Evolutionary conservation across 2,888 invertebrate genomes (phyloP).

Genomic region (Trichogramma evanescens): DNA sequence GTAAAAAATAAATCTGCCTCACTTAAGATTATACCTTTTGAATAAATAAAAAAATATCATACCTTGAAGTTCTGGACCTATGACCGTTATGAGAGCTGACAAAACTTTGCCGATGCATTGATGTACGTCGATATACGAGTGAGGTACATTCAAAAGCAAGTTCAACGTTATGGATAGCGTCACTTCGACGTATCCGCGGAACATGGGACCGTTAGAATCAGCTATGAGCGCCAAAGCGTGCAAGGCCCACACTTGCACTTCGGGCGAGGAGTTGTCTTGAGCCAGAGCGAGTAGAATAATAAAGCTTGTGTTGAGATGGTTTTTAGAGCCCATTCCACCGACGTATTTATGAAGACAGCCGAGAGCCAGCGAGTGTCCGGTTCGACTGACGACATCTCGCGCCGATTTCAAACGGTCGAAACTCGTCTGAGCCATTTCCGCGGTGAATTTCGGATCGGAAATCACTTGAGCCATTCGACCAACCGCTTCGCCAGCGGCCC

Average conservation of each 20-base stretch:
- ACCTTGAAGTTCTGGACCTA: constrained; percentile 96
- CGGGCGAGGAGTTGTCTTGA: constrained; percentile 86
- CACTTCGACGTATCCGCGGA: constrained; percentile 93
- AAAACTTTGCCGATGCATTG: constrained; percentile 88
- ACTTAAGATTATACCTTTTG: neutral
- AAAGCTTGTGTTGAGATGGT: constrained; percentile 88
- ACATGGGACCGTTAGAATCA: constrained; percentile 98
- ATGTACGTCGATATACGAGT: constrained; percentile 84
- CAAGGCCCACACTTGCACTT: constrained; percentile 97
- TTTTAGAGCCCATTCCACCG: constrained; percentile 92
- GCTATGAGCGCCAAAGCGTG: constrained; percentile 93
- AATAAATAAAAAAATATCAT: constrained; percentile 3
- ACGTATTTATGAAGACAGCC: constrained; percentile 93
- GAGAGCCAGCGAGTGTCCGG: constrained; percentile 84
- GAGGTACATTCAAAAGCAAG: constrained; percentile 80
- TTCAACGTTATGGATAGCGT: constrained; percentile 85
- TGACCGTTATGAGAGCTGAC: constrained; percentile 92
- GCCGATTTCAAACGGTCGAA: constrained; percentile 82
- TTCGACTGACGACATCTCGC: constrained; percentile 78
- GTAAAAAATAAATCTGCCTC: neutral
- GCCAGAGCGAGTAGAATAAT: constrained; percentile 89
- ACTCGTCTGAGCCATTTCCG: constrained; percentile 81
- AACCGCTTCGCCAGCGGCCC: constrained; percentile 90
- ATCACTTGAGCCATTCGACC: constrained; percentile 89
- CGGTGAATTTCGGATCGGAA: constrained; percentile 78